phyloP scores from a whole-genome alignment of 2,113 vertebrate species.

The Sphyrna mokarran region DNA sequence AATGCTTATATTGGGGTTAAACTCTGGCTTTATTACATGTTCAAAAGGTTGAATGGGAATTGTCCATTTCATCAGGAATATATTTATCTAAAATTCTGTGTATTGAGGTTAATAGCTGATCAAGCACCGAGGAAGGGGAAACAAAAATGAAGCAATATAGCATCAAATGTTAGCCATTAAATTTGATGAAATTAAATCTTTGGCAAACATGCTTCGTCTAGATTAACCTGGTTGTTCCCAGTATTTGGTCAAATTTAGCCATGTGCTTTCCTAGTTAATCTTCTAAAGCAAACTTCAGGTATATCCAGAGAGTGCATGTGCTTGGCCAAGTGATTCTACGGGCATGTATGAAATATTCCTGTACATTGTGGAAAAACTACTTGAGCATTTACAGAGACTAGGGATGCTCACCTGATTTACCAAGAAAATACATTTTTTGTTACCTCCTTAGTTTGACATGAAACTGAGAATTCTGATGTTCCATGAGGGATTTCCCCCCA shows the following conservation, averaged over 20 bases:
- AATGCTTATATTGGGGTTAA: neutral
- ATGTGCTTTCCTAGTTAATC: neutral
- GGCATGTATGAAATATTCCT: neutral
- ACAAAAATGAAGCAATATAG: no score
- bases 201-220: neutral
- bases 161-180: slow-evolving; percentile 45
- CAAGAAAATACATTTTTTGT: neutral
- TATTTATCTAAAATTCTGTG: neutral
- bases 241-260: neutral
- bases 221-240: neutral
- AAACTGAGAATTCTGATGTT: neutral
- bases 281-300: neutral
- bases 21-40: neutral
- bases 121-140: neutral
- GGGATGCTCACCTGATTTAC: neutral
- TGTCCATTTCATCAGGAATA: neutral
- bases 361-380: no score
- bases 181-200: no score
- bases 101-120: neutral
- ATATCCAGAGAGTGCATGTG: neutral
- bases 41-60: neutral
- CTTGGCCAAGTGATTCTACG: neutral
- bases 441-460: neutral
- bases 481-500: neutral
- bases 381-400: neutral